Evolutionary conservation across 1,140 invertebrate genomes (phyloP), one percentile per base, ranked within the genome.

Genomic region (Akabosia matsudoensis): DNA sequence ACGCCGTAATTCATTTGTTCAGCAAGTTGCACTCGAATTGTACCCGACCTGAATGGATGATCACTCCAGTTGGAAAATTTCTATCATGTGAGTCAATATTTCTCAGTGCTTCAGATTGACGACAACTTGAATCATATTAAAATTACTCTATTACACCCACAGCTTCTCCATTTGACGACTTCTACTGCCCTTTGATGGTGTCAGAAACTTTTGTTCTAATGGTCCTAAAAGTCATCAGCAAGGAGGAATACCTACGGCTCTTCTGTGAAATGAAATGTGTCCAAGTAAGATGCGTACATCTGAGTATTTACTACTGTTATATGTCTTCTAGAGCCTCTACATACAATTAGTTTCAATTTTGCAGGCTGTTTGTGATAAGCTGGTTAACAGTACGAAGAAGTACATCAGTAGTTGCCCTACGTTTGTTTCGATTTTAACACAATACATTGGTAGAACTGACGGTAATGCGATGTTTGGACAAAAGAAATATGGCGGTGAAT

Each of bases 1-100:
- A 96, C 83, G 92, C 92, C 10, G 90, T 95, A 1, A 95, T 94
- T 79, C 91, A 92, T 83, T 87, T 96, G 70, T 87, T 96, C 75
- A 67, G 73, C 26, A 81, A 77, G 74, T 61, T 80, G 31, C 73
- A 61, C 30, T 26, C 37, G 26, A 71, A 70, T 37, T 67, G 74
- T 13, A 76, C 75, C 22, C 71, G 74, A 31, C 70, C 76, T 14
- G 70, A 76, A 73, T 74, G 74, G 70, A 76, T 70, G 28, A 76
- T 79, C 24, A 64, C 76, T n/a, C 77, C 78, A 18, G 31, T 81
- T 13, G 79, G 79, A 33, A 67, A 64, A 70, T 81, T 81, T 70
- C 64, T 81, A 22, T 76, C 80, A 51, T 79, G 80, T 81, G 79
- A 52, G 76, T 45, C 18, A 28, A 22, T 13, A 33, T 70, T 34